phyloP scores from a whole-genome alignment of 2,888 invertebrate genomes.

The Chalcosyrphus nemorum region DNA sequence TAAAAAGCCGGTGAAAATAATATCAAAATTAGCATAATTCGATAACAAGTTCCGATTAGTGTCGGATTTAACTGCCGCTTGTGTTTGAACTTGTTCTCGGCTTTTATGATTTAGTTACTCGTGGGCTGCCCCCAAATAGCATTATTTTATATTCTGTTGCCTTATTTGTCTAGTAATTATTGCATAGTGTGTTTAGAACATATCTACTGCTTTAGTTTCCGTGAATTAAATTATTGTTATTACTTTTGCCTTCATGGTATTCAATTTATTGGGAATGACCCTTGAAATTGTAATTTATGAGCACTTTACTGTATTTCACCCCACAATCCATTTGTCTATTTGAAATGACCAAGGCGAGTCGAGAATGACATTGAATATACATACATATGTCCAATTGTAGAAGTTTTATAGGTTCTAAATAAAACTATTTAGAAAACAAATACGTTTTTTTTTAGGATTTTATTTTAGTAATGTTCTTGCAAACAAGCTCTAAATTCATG shows the following conservation, averaged over 20 bases:
- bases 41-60: conserved; percentile 13
- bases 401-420: conserved; percentile 21
- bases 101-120: conserved; percentile 17
- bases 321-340: not conserved
- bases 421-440: not conserved
- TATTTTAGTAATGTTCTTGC: not conserved
- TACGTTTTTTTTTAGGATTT: not conserved
- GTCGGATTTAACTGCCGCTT: conserved; percentile 1
- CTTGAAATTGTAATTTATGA: conserved; percentile 27
- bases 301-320: not conserved
- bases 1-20: conserved; percentile 8
- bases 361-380: conserved; percentile 28
- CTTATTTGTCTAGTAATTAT: not conserved
- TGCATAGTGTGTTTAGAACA: not conserved
- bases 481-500: conserved; percentile 1
- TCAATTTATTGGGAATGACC: conserved; percentile 12
- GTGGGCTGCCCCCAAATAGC: not conserved
- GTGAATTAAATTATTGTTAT: conserved; percentile 36
- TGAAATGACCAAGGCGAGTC: conserved; percentile 15
- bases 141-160: not conserved
- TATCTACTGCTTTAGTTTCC: conserved; percentile 15
- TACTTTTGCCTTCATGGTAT: conserved; percentile 36
- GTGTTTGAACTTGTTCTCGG: conserved; percentile 17
- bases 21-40: not conserved
- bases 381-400: conserved; percentile 36